Evolutionary conservation across 2,797 vertebrate species (phyloP).

Genomic region (Salarias fasciatus): DNA sequence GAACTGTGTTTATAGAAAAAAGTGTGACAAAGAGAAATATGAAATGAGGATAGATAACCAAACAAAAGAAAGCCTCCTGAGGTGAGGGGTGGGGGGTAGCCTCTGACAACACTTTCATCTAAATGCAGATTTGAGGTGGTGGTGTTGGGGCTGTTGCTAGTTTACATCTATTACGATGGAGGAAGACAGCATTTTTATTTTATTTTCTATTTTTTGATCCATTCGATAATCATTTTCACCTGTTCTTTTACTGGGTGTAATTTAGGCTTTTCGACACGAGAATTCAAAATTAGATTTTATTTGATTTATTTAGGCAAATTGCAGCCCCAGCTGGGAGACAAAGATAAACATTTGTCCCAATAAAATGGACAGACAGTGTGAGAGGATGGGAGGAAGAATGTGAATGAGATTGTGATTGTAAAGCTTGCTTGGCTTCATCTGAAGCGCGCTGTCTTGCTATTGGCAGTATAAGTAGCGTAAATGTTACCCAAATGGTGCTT

Average conservation of each 20-base stretch:
- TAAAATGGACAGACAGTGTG: constrained; percentile 40
- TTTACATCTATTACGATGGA: constrained; percentile 74
- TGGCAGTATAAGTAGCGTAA: constrained; percentile 40
- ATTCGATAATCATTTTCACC: constrained; percentile 12
- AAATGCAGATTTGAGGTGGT: constrained; percentile 83
- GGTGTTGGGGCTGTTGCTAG: constrained; percentile 32
- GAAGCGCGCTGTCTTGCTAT: constrained; percentile 17
- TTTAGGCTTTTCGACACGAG: constrained; percentile 45
- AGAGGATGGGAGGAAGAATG: neutral
- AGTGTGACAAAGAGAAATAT: constrained; percentile 43
- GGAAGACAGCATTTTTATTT: constrained; percentile 50
- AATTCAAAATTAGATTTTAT: constrained; percentile 63
- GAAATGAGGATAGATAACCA: constrained; percentile 63
- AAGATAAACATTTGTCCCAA: constrained; percentile 51
- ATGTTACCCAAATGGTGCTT: constrained; percentile 51
- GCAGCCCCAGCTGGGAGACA: constrained; percentile 24
- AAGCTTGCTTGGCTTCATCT: constrained; percentile 43
- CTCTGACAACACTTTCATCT: constrained; percentile 82
- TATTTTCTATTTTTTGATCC: constrained; percentile 5
- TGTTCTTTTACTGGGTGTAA: constrained; percentile 49
- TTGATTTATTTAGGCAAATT: constrained; percentile 62
- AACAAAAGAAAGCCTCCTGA: constrained; percentile 70
- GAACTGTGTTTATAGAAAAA: constrained; percentile 43
- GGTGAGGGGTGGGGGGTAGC: constrained; percentile 24
- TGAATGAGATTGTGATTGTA: constrained; percentile 30